These are phyloP conservation scores for Dastarcus helophoroides DNA, from an alignment of 2,888 invertebrate species.

Conservation along the genomic window DNA sequence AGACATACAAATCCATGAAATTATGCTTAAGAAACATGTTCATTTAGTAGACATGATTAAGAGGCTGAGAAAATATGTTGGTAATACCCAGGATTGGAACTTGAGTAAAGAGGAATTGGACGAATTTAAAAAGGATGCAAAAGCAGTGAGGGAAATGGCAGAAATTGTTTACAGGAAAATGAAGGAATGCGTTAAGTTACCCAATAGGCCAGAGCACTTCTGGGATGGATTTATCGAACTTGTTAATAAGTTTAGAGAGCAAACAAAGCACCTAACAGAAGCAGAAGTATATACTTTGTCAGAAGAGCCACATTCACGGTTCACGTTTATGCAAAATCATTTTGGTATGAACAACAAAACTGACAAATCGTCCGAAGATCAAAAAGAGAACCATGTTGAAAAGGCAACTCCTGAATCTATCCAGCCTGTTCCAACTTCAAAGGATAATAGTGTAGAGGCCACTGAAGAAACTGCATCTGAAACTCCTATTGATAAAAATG, in stretches of 20 bases:
- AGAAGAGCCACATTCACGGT: slow-evolving; percentile 50
- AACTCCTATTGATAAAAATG: too few species aligned
- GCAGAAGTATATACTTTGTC: slow-evolving; percentile 50
- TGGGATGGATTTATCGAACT: slow-evolving; percentile 61
- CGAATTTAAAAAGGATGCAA: slow-evolving; percentile 55
- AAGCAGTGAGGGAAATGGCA: slow-evolving; percentile 57
- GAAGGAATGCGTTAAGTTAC: slow-evolving; percentile 49
- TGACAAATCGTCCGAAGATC: too few species aligned
- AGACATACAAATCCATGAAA: slow-evolving; percentile 49
- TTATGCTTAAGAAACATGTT: slow-evolving; percentile 75
- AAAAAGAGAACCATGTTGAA: too few species aligned
- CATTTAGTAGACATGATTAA: slow-evolving; percentile 67
- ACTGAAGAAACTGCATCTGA: too few species aligned
- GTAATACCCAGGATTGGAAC: slow-evolving; percentile 66
- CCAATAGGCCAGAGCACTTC: slow-evolving; percentile 51
- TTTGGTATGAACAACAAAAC: too few species aligned
- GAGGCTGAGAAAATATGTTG: slow-evolving; percentile 63
- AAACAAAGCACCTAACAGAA: slow-evolving; percentile 49
- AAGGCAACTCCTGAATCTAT: too few species aligned
- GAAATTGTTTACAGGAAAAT: slow-evolving; percentile 48
- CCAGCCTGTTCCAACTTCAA: too few species aligned
- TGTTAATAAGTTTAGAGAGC: slow-evolving; percentile 54
- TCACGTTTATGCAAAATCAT: too few species aligned
- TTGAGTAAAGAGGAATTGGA: slow-evolving; percentile 47
- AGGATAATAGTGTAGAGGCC: too few species aligned